phyloP scores from a whole-genome alignment of 2,888 invertebrate species.

The Blastobasis adustella region DNA sequence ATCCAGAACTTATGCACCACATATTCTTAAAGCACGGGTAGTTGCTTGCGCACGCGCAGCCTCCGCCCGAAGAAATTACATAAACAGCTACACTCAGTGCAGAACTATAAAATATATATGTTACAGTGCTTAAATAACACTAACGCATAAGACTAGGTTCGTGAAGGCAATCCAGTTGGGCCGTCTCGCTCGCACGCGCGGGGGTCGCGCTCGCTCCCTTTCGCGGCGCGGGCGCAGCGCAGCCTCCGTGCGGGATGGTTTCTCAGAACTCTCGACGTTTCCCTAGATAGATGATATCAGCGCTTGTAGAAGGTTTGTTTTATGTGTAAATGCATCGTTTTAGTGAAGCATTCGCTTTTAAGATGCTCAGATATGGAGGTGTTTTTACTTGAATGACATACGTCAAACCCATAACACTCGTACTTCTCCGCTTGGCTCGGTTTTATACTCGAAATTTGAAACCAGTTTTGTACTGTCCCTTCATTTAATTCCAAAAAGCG shows the following conservation, averaged over 20 bases:
- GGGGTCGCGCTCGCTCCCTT: conserved; percentile 17
- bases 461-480: not conserved
- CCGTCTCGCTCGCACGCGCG: conserved; percentile 25
- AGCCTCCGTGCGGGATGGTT: conserved; percentile 45
- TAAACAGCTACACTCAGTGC: conserved; percentile 6
- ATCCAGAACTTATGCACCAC: no score
- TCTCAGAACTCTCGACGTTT: conserved; percentile 45
- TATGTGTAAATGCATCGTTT: conserved; percentile 30
- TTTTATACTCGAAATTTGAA: no score
- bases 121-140: conserved; percentile 36
- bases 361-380: conserved; percentile 3
- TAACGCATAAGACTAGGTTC: conserved; percentile 31
- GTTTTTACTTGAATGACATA: not conserved
- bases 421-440: no score
- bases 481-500: no score
- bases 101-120: conserved; percentile 11
- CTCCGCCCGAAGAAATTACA: conserved; percentile 3
- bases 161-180: conserved; percentile 56
- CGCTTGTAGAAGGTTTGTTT: conserved; percentile 32
- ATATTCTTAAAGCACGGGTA: no score
- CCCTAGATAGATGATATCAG: conserved; percentile 37
- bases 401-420: no score
- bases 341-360: conserved; percentile 14
- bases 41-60: not conserved
- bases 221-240: conserved; percentile 21